Percentiles rank a stretch among this genome's conserved stretches.
Evolutionary conservation across 2,113 vertebrate genomes (phyloP).

Genomic region (Corvus cornix): DNA sequence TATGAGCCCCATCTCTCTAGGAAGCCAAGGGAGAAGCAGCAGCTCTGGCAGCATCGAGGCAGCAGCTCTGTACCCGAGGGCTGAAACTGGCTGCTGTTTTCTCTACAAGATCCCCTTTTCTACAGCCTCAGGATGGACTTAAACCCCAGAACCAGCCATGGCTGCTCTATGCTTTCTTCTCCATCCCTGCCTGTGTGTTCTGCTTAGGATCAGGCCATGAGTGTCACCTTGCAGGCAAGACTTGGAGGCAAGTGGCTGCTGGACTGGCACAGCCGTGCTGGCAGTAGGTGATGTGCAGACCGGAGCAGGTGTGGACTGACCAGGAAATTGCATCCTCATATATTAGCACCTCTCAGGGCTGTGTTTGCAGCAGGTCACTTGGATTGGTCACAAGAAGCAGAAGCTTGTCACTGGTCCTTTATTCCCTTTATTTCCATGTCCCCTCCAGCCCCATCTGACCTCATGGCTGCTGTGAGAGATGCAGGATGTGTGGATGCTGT

Average conservation of each 20-base stretch:
- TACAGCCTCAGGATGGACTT: neutral
- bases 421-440: neutral
- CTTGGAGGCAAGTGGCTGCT: neutral
- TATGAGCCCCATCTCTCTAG: neutral
- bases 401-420: neutral
- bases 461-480: neutral
- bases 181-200: neutral
- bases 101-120: neutral
- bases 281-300: neutral
- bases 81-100: neutral
- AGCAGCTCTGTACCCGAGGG: neutral
- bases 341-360: neutral
- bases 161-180: neutral
- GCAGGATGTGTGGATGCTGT: neutral
- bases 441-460: neutral
- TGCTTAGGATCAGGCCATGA: neutral
- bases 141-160: neutral
- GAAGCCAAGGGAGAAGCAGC: neutral
- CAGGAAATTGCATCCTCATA: neutral
- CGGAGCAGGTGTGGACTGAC: neutral
- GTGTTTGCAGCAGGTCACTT: neutral
- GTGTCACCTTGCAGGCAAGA: neutral
- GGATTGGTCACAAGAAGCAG: neutral
- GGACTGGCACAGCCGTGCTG: neutral
- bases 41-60: neutral